Conservation (phyloP, 2,113 vertebrate genomes). For the Lonchura striata region DNA sequence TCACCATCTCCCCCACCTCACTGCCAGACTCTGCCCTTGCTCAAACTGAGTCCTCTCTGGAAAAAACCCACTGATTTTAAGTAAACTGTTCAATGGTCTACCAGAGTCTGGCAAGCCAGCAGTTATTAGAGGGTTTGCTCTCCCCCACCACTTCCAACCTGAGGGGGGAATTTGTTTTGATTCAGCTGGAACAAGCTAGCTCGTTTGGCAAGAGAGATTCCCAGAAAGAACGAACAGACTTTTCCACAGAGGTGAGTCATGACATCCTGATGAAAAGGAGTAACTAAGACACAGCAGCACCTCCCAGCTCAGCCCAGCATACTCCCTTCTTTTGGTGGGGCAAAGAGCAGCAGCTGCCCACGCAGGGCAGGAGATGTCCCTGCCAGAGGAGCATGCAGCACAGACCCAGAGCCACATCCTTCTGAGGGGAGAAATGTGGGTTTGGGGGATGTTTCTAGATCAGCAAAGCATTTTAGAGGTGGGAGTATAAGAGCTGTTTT, state of each 20-base stretch:
- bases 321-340: conserved; percentile 15
- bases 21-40: not conserved
- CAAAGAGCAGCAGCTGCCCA: not conserved
- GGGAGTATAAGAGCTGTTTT: not conserved
- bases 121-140: not conserved
- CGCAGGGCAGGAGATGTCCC: not conserved
- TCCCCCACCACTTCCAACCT: not conserved
- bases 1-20: not conserved
- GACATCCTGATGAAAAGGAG: conserved; percentile 15
- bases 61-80: not conserved
- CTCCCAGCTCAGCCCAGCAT: conserved; percentile 14
- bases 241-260: conserved; percentile 63
- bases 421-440: not conserved
- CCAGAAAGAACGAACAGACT: conserved; percentile 50
- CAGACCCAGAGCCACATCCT: not conserved
- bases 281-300: conserved; percentile 15
- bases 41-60: not conserved
- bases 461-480: not conserved
- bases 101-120: not conserved
- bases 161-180: not conserved
- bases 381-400: not conserved
- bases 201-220: conserved; percentile 40
- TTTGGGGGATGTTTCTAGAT: not conserved
- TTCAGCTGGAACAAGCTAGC: not conserved
- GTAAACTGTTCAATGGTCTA: not conserved